A percentile compares a stretch with the other conserved stretches of the same genome.
phyloP scores from a whole-genome alignment of 2,888 invertebrate genomes.

The Graphium colonna region DNA sequence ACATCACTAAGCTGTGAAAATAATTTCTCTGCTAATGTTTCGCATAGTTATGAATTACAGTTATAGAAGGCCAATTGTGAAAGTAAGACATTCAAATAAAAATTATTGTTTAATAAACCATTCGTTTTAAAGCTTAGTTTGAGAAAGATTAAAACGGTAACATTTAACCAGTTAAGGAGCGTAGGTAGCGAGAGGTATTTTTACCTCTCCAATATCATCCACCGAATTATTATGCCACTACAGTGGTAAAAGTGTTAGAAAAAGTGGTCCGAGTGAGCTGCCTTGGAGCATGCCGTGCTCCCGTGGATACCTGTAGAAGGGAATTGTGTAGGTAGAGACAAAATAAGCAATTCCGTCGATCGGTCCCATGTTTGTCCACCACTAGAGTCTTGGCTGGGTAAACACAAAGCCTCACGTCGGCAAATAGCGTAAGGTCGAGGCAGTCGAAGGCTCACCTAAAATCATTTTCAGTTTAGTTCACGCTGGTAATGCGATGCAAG shows the following conservation, averaged over 20 bases:
- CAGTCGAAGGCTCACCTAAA: conserved; percentile 62
- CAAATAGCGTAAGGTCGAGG: conserved; percentile 74
- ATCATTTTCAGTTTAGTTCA: conserved; percentile 60
- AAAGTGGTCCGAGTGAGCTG: conserved; percentile 48
- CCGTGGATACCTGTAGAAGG: conserved; percentile 61
- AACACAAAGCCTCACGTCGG: conserved; percentile 76
- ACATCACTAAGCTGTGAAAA: neutral
- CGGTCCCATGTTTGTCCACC: conserved; percentile 76
- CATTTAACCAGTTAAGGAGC: conserved; percentile 48
- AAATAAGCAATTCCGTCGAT: conserved; percentile 79
- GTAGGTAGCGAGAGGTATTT: no score
- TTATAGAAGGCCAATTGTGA: no score
- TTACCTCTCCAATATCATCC: conserved; percentile 52
- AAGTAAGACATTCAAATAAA: no score
- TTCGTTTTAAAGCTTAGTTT: no score
- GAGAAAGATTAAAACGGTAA: conserved; percentile 67
- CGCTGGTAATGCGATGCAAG: conserved; percentile 42
- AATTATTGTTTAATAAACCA: no score
- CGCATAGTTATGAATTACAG: neutral
- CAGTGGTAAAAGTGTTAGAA: conserved; percentile 44
- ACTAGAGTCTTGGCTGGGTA: conserved; percentile 77
- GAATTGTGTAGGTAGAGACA: conserved; percentile 75
- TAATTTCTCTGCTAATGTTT: neutral
- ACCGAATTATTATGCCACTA: conserved; percentile 58
- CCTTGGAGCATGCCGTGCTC: conserved; percentile 59